These are phyloP conservation scores for Amia ocellicauda DNA, from an alignment of 2,113 vertebrate species.

Conservation along the genomic window DNA sequence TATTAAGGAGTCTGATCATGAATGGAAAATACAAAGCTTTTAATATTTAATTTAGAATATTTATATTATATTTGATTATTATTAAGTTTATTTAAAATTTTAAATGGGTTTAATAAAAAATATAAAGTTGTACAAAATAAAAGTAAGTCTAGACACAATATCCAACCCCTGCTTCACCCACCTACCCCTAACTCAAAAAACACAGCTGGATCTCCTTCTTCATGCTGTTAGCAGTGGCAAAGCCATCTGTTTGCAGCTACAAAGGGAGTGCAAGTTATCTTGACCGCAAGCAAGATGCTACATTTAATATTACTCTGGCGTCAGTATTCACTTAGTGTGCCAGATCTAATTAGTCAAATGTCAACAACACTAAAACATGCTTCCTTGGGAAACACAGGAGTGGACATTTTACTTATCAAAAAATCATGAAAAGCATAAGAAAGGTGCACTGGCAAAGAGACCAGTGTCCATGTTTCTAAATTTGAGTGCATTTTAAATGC, in stretches of 20 bases:
- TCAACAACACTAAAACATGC: constrained; percentile 28
- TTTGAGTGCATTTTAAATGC: no score
- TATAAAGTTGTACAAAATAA: no score
- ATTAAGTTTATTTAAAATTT: no score
- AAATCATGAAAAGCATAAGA: neutral
- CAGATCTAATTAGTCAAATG: constrained; percentile 42
- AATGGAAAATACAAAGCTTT: no score
- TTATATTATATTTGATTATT: no score
- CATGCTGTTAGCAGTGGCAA: constrained; percentile 17
- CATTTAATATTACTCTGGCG: constrained; percentile 39
- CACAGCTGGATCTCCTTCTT: constrained; percentile 8
- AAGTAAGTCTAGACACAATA: neutral
- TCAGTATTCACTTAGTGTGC: constrained; percentile 28
- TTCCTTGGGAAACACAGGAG: constrained; percentile 23
- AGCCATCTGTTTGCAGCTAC: constrained; percentile 38
- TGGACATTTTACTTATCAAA: constrained; percentile 16
- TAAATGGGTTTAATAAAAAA: no score
- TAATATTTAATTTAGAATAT: no score
- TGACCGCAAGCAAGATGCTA: constrained; percentile 45
- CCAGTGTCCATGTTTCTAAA: no score
- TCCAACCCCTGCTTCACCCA: neutral
- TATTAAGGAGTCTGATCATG: no score
- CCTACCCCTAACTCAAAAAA: neutral
- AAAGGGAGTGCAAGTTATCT: constrained; percentile 41
- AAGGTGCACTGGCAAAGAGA: no score